A percentile compares a stretch with the other conserved stretches of the same genome.
phyloP scores from a whole-genome alignment of 1,140 invertebrate species.

The Drosophila pseudoobscura region DNA sequence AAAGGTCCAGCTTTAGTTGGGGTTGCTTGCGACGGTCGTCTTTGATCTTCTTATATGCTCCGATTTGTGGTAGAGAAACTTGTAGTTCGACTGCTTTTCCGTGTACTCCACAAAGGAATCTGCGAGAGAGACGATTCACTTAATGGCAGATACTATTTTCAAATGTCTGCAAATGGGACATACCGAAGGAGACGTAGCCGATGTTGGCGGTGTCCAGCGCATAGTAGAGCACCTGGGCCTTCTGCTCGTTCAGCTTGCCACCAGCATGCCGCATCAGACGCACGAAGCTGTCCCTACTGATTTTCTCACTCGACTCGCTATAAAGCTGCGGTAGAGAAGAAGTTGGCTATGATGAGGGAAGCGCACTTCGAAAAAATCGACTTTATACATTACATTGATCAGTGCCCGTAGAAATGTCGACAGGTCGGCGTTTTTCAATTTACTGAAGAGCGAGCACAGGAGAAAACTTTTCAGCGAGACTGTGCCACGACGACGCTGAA shows the following conservation, averaged over 20 bases:
- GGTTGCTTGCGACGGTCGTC: constrained; percentile 4
- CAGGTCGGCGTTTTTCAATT: constrained; percentile 68
- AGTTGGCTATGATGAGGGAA: not conserved
- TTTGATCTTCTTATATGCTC: constrained; percentile 67
- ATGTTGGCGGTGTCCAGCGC: constrained; percentile 60
- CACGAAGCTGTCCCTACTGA: constrained; percentile 63
- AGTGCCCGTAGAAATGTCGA: constrained; percentile 67
- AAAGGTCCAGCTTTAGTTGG: constrained; percentile 38
- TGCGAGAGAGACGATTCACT: not conserved
- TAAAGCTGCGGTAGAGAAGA: constrained; percentile 53
- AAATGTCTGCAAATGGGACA: not conserved
- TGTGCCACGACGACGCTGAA: constrained; percentile 58
- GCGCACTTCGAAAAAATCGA: not conserved
- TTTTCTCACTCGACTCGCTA: constrained; percentile 57
- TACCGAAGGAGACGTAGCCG: constrained; percentile 73
- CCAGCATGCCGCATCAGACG: constrained; percentile 67
- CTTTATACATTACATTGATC: constrained; percentile 53
- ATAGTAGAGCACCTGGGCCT: constrained; percentile 63
- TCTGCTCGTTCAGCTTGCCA: constrained; percentile 63
- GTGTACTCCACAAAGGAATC: constrained; percentile 57
- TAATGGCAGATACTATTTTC: not conserved
- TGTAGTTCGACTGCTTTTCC: constrained; percentile 53
- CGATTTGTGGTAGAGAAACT: constrained; percentile 73
- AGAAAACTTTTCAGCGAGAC: constrained; percentile 75
- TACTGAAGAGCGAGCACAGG: constrained; percentile 74